Percentiles rank a stretch among this genome's conserved stretches.
Evolutionary conservation across 2,888 invertebrate genomes (phyloP).

Genomic region (Metacarcinus magister): DNA sequence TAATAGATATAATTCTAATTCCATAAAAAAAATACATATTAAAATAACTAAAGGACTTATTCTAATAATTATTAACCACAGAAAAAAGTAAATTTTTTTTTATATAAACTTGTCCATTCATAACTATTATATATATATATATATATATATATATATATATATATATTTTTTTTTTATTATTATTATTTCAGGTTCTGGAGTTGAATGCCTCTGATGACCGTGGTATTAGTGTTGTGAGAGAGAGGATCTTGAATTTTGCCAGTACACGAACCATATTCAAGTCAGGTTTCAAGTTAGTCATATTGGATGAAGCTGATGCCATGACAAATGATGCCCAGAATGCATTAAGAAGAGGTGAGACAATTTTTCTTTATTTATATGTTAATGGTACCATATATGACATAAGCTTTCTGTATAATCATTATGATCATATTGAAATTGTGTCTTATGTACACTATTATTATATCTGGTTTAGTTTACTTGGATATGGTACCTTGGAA

Average conservation of each 20-base stretch:
- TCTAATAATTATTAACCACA: no score
- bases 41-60: no score
- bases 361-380: neutral
- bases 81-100: no score
- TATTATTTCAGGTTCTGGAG: slow-evolving; percentile 89
- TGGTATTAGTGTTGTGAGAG: slow-evolving; percentile 97
- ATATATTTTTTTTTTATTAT: neutral
- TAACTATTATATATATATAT: neutral
- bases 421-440: no score
- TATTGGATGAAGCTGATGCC: slow-evolving; percentile 99
- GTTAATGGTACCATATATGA: no score
- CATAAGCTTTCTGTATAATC: no score
- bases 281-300: slow-evolving; percentile 96
- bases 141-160: slow-evolving; percentile 3
- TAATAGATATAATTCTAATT: no score
- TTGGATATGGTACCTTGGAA: no score
- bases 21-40: no score
- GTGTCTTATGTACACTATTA: neutral
- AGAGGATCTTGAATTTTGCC: slow-evolving; percentile 97
- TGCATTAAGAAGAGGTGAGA: slow-evolving; percentile 95
- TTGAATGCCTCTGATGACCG: slow-evolving; percentile 99
- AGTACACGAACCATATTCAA: slow-evolving; percentile 97
- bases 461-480: neutral
- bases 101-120: no score
- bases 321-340: slow-evolving; percentile 99